Evolutionary conservation across 92 coral and sea anemone genomes (phyloP).

Genomic region (Palythoa caribaeorum): DNA sequence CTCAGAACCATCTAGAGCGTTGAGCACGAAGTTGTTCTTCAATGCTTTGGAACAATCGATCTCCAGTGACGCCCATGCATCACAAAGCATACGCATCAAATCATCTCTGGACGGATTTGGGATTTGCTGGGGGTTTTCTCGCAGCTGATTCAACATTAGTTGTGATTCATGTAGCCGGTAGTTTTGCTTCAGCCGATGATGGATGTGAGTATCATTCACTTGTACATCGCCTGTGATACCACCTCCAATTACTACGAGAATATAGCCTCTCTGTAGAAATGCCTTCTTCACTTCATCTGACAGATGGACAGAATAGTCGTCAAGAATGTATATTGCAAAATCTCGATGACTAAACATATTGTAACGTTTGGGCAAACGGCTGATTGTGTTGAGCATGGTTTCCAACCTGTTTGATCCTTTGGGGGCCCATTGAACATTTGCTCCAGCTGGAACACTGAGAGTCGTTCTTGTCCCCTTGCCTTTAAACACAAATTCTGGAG

Average conservation of each 20-base stretch:
- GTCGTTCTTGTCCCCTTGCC: constrained; percentile 21
- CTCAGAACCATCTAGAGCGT: constrained; percentile 41
- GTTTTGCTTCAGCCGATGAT: constrained; percentile 43
- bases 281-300: constrained; percentile 48
- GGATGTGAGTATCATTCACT: constrained; percentile 51
- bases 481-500: constrained; percentile 16
- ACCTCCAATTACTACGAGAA: constrained; percentile 48
- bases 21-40: constrained; percentile 48
- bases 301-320: constrained; percentile 46
- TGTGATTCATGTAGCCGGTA: constrained; percentile 38
- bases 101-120: constrained; percentile 47
- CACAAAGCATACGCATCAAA: constrained; percentile 33
- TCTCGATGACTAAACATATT: constrained; percentile 29
- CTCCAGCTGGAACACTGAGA: constrained; percentile 12
- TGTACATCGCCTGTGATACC: constrained; percentile 48
- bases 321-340: constrained; percentile 49
- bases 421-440: constrained; percentile 5
- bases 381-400: background rate
- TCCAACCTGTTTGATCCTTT: constrained; percentile 13
- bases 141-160: constrained; percentile 54
- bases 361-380: background rate
- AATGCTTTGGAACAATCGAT: constrained; percentile 38
- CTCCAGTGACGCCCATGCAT: constrained; percentile 43
- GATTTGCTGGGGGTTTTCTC: constrained; percentile 46
- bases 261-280: constrained; percentile 38